Conservation (phyloP, 2,113 vertebrate species). For the Zosterops borbonicus region DNA sequence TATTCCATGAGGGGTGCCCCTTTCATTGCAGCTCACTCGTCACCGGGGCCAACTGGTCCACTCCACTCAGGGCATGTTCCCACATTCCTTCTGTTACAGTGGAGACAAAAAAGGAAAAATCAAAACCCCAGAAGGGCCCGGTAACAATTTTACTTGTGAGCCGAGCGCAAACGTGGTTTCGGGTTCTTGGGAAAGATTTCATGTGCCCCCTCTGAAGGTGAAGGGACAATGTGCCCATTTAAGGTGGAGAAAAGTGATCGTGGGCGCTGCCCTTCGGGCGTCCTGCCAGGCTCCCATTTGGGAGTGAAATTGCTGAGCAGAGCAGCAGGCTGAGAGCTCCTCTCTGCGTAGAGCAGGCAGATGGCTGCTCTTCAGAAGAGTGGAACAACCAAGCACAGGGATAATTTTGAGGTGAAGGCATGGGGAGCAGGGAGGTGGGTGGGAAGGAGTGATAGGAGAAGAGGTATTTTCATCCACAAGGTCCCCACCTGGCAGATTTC, state of each 20-base stretch:
- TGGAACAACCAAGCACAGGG: neutral
- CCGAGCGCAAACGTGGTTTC: neutral
- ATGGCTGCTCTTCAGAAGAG: neutral
- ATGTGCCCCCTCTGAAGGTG: neutral
- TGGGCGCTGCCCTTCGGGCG: neutral
- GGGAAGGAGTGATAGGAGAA: neutral
- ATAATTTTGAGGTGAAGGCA: neutral
- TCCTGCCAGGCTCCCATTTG: constrained; percentile 25
- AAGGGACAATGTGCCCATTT: constrained; percentile 49
- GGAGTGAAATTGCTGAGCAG: neutral
- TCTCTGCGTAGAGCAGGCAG: neutral
- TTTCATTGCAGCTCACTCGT: constrained; percentile 27
- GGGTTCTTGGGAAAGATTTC: constrained; percentile 42
- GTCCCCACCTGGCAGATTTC: neutral
- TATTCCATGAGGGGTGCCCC: neutral
- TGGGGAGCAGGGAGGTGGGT: neutral
- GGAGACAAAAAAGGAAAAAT: constrained; percentile 34
- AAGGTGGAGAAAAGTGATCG: constrained; percentile 6
- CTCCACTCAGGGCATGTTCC: neutral
- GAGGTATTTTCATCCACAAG: neutral
- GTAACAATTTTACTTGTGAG: neutral
- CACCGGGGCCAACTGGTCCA: rapidly evolving
- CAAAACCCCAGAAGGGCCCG: neutral
- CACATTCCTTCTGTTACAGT: constrained; percentile 47
- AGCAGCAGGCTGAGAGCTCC: constrained; percentile 6